Conservation (phyloP, 2,797 vertebrate species). For the Limnodromus scolopaceus region DNA sequence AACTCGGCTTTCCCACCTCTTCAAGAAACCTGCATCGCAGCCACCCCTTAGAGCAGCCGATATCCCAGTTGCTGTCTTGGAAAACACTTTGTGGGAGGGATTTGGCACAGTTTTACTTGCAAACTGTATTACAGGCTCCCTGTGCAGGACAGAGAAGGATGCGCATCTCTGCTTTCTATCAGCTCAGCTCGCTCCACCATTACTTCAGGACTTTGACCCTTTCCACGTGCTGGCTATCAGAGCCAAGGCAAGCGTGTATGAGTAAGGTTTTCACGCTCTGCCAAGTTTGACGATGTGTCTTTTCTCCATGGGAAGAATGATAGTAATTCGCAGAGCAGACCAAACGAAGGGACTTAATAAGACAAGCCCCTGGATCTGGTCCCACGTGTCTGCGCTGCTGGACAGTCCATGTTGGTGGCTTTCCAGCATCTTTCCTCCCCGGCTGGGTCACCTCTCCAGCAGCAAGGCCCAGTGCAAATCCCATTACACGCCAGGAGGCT, state of each 20-base stretch:
- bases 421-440: neutral
- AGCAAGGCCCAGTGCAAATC: neutral
- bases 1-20: neutral
- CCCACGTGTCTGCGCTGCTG: rapidly evolving
- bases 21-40: neutral
- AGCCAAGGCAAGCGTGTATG: neutral
- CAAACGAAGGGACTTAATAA: neutral
- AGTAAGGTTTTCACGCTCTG: neutral
- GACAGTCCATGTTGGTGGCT: rapidly evolving
- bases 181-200: neutral
- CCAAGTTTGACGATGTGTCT: neutral
- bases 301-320: slow-evolving; percentile 19
- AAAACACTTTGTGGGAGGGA: neutral
- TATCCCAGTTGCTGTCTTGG: rapidly evolving
- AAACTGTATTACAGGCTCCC: neutral
- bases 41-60: neutral
- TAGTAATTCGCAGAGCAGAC: neutral
- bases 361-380: neutral
- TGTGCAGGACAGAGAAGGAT: neutral
- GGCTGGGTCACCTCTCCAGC: neutral
- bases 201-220: neutral
- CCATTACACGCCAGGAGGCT: neutral
- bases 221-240: neutral
- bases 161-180: neutral
- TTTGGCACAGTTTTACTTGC: neutral